A percentile compares a stretch with the other conserved stretches of the same genome.
Evolutionary conservation across 2,113 vertebrate species (phyloP).

Genomic region (Tragulus kanchil): DNA sequence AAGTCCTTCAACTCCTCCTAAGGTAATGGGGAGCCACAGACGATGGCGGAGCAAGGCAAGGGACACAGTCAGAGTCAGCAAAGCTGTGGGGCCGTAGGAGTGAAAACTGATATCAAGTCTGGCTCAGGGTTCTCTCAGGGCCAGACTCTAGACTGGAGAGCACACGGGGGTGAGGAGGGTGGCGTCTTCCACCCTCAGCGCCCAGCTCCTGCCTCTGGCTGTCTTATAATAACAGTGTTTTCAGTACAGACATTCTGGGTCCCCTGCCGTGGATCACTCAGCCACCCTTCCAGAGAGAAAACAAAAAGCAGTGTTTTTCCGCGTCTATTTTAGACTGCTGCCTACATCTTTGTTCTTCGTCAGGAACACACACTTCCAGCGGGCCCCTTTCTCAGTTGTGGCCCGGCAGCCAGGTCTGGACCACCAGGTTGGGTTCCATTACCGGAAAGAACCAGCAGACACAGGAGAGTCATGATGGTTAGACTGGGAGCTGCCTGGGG

Average conservation of each 20-base stretch:
- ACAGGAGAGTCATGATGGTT: not conserved
- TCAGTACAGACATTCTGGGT: not conserved
- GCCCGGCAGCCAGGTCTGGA: conserved; percentile 50
- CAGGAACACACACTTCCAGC: not conserved
- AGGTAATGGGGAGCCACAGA: not conserved
- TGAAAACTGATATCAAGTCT: not conserved
- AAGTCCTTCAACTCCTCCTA: not conserved
- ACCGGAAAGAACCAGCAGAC: conserved; percentile 41
- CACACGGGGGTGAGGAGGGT: not conserved
- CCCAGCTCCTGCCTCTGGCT: not conserved
- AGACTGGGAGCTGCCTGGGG: not conserved
- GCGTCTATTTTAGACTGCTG: conserved; percentile 66
- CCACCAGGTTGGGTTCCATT: conserved; percentile 55
- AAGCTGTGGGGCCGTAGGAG: not conserved
- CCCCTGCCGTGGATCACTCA: conserved; percentile 31
- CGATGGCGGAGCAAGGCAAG: not conserved
- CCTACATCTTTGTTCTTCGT: conserved; percentile 71
- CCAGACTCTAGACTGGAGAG: not conserved
- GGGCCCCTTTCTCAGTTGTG: not conserved
- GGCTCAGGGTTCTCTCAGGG: not conserved
- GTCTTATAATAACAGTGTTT: conserved; percentile 63
- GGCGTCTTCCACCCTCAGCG: not conserved
- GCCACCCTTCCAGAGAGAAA: conserved; percentile 60
- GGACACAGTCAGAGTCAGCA: not conserved
- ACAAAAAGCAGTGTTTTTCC: conserved; percentile 54